A percentile compares a stretch with the other conserved stretches of the same genome.
Evolutionary conservation across 2,797 vertebrate species (phyloP).

Genomic region (Siniperca scherzeri): DNA sequence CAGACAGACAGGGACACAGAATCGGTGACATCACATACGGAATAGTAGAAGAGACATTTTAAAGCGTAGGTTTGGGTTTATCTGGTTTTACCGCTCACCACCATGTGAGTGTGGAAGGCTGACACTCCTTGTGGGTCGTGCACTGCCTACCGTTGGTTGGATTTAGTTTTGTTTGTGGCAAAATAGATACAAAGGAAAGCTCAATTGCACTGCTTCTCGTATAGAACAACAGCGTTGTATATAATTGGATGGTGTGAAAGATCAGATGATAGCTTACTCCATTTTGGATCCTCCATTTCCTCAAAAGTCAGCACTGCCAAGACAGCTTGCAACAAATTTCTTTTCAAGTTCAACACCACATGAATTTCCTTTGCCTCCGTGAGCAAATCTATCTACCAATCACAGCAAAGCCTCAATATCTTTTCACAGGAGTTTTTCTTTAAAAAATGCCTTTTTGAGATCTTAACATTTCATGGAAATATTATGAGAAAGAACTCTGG

Average conservation of each 20-base stretch:
- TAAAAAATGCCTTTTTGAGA: neutral
- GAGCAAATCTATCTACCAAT: constrained; percentile 2
- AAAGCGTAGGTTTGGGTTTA: neutral
- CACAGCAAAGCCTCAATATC: neutral
- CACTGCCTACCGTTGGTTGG: too few species aligned
- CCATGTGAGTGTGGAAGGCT: neutral
- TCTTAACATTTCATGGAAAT: neutral
- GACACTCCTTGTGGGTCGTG: too few species aligned
- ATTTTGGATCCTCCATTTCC: neutral
- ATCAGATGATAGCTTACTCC: neutral
- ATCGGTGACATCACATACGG: neutral
- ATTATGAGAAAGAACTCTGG: neutral
- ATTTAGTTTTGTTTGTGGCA: too few species aligned
- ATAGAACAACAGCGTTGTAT: neutral
- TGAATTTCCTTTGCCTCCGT: neutral
- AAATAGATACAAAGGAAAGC: neutral
- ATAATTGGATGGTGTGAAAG: too few species aligned
- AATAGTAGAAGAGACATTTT: neutral
- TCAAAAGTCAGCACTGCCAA: neutral
- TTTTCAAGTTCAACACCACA: neutral
- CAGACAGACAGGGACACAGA: neutral
- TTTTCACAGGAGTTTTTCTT: neutral
- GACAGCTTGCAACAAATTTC: neutral
- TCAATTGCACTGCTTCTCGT: neutral
- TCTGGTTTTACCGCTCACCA: neutral